These are phyloP conservation scores for Larimichthys polyactis DNA, from an alignment of 2,113 vertebrate genomes.

Conservation along the genomic window DNA sequence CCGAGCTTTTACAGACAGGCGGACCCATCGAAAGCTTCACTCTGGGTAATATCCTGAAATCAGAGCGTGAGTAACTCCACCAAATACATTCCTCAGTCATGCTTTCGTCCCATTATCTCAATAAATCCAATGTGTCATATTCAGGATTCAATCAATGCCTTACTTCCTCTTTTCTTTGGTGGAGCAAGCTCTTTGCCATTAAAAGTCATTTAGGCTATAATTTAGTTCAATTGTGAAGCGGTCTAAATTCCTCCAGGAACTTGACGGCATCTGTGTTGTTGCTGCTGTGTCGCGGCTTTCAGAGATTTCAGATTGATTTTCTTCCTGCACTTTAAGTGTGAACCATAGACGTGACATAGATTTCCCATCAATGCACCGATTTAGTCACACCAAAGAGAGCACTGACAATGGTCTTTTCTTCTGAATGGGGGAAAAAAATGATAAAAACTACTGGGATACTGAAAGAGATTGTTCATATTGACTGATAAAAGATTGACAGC, in stretches of 20 bases:
- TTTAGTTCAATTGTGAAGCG: slow-evolving; percentile 54
- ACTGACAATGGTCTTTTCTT: background rate
- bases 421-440: background rate
- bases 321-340: background rate
- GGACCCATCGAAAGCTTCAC: background rate
- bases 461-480: background rate
- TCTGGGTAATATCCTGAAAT: slow-evolving; percentile 30
- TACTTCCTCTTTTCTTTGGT: slow-evolving; percentile 34
- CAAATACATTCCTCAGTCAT: slow-evolving; percentile 31
- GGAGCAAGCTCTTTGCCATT: slow-evolving; percentile 38
- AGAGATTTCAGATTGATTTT: slow-evolving; percentile 52
- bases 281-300: slow-evolving; percentile 17
- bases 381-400: background rate
- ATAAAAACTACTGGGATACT: background rate
- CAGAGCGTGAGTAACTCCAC: slow-evolving; percentile 19
- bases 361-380: slow-evolving; percentile 31
- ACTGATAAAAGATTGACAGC: background rate
- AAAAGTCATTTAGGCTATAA: slow-evolving; percentile 43
- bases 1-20: slow-evolving; percentile 4
- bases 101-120: slow-evolving; percentile 29
- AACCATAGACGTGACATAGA: background rate
- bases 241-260: slow-evolving; percentile 38
- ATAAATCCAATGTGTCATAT: slow-evolving; percentile 38
- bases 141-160: slow-evolving; percentile 55
- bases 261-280: slow-evolving; percentile 7